Base-by-base conservation (phyloP, 2,888 invertebrate species). In the Microplitis manilae region DNA sequence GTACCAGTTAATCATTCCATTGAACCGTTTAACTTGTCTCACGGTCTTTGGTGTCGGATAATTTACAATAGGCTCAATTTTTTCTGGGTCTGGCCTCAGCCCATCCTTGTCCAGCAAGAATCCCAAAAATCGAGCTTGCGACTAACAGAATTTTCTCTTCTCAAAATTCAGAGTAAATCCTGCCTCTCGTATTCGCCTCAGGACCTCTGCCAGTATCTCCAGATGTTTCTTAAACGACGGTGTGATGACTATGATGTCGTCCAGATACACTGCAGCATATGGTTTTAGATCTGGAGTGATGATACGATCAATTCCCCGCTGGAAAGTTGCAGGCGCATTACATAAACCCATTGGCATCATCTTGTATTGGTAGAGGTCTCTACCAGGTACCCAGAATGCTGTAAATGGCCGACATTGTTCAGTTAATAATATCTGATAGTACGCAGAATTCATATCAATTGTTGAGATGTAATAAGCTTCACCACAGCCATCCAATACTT, bases 71-170 rank as follows among this genome's bases (percentile, higher is more conserved):
- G 20, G 20, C 20, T 20, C 20, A 2, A 20, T 20, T 2, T 20
- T 20, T 2, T 20, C 20, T 2, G 20, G 20, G 1, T 20, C 20
- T 20, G 20, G 20, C 20, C 20, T 20, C 1, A 20, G 2, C 20
- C 20, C 20, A 1, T 20, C 20, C 20, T 20, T 20, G 20, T 20
- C 20, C 1, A 20, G 2, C 20, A 20, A 2, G 20, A 20, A 81
- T 7, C 79, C 80, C 59, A 79, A 73, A 50, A 74, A 80, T 60
- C 79, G 70, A 0, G 79, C 79, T 69, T 80, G 77, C 5, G 59
- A 70, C 15, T 79, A 77, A 8, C 75, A 79, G 17, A 80, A 80
- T 2, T 77, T 76, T 68, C 80, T 80, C 61, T 81, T 81, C 50
- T 79, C 80, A 1, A 75, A 75, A 39, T 81, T 80, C 6, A 81